Conservation (phyloP, 2,113 vertebrate species). For the Serilophus lunatus region DNA sequence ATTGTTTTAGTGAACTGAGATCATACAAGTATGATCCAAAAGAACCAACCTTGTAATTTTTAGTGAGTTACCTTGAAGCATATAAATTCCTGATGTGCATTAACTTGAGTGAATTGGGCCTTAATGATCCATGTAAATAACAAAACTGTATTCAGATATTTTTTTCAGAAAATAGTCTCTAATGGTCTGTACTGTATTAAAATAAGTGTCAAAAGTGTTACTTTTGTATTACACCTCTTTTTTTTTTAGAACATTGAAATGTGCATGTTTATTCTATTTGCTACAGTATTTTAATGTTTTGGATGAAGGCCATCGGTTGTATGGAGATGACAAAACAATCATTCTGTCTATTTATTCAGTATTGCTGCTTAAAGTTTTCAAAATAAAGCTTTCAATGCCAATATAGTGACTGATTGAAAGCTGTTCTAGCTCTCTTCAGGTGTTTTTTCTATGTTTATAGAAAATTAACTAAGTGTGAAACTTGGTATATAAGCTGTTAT, state of each 20-base stretch:
- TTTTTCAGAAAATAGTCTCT: conserved; percentile 56
- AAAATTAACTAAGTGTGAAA: conserved; percentile 45
- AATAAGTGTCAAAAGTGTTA: conserved; percentile 58
- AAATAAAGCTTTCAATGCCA: conserved; percentile 65
- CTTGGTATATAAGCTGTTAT: conserved; percentile 57
- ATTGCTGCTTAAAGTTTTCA: conserved; percentile 72
- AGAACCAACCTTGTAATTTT: not conserved
- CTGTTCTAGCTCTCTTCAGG: conserved; percentile 54
- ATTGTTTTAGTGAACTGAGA: conserved; percentile 5
- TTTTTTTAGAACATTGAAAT: conserved; percentile 44
- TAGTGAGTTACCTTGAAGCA: conserved; percentile 34
- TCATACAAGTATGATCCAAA: not conserved
- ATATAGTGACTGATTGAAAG: conserved; percentile 57
- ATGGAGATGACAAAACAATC: conserved; percentile 72
- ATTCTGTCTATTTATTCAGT: conserved; percentile 75
- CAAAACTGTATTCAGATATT: conserved; percentile 52
- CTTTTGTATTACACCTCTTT: conserved; percentile 56
- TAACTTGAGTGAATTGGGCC: conserved; percentile 71
- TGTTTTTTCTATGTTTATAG: conserved; percentile 58
- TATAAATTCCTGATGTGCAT: conserved; percentile 57
- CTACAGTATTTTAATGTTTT: conserved; percentile 70
- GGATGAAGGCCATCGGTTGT: conserved; percentile 71
- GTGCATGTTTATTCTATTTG: conserved; percentile 67
- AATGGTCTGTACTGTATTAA: conserved; percentile 47
- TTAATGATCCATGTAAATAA: conserved; percentile 71